phyloP scores from a whole-genome alignment of 2,888 invertebrate species.

The Muschampia staudingeri region DNA sequence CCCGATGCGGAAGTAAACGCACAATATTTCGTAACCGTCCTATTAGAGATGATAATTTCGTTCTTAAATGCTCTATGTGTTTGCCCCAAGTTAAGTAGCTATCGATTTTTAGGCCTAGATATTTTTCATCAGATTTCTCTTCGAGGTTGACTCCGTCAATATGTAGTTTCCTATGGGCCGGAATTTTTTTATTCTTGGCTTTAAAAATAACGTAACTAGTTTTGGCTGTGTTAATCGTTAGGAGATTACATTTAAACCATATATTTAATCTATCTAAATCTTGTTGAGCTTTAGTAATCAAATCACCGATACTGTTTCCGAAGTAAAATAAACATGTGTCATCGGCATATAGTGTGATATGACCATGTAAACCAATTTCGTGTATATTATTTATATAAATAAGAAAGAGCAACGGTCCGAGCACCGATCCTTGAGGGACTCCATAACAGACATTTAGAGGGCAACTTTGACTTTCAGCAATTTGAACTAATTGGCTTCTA shows the following conservation, averaged over 20 bases:
- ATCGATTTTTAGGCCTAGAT: not conserved
- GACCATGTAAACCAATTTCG: not conserved
- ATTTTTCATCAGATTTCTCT: not conserved
- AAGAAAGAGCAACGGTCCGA: not conserved
- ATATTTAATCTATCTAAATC: not conserved
- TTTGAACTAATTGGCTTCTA: not conserved
- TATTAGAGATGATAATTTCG: not conserved
- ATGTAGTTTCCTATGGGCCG: not conserved
- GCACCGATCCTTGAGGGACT: not conserved
- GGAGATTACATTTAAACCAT: not conserved
- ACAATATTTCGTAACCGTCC: conserved; percentile 3
- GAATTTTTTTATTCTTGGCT: not conserved
- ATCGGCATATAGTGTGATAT: not conserved
- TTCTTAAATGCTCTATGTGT: not conserved
- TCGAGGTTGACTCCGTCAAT: not conserved
- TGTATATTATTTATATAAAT: not conserved
- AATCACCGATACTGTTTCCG: not conserved
- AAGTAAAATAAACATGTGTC: not conserved
- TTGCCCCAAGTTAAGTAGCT: not conserved
- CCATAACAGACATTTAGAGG: not conserved
- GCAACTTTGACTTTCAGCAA: not conserved
- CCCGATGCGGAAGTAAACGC: not conserved
- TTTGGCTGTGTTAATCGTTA: not conserved
- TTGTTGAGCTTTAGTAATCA: not conserved
- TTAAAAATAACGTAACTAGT: not conserved